Conservation (phyloP, 2,888 invertebrate genomes). For the Chymomyza caudatula region DNA sequence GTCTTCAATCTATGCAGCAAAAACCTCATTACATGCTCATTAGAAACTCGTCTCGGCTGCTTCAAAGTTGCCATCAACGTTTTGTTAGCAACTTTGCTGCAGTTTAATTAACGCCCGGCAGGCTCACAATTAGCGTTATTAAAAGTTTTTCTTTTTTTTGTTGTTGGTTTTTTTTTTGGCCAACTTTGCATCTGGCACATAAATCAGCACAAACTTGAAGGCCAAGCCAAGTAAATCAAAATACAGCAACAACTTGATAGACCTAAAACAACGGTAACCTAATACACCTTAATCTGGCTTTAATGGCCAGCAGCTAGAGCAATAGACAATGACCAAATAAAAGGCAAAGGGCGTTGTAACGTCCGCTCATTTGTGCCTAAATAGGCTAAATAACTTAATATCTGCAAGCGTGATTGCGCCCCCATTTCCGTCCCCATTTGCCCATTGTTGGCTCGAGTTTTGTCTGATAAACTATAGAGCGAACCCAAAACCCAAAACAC, state of each 20-base stretch:
- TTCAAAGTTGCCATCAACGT: no score
- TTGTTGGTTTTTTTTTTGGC: background rate
- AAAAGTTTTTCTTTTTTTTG: background rate
- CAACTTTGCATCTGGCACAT: background rate
- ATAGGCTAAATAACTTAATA: constrained; percentile 72
- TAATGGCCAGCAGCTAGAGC: constrained; percentile 47
- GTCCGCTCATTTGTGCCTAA: constrained; percentile 54
- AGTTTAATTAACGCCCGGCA: constrained; percentile 10
- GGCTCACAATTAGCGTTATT: constrained; percentile 1
- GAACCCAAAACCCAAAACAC: background rate
- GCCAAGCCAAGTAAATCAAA: constrained; percentile 8
- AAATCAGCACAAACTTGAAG: constrained; percentile 17
- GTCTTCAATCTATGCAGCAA: background rate
- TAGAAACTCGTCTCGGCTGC: background rate
- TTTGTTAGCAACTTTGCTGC: background rate
- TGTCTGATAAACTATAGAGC: no score
- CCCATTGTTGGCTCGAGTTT: background rate
- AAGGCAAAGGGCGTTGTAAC: constrained; percentile 11
- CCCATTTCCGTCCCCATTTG: background rate
- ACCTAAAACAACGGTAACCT: constrained; percentile 33
- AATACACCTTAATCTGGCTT: constrained; percentile 62
- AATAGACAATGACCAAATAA: background rate
- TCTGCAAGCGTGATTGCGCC: constrained; percentile 42
- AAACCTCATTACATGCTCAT: background rate
- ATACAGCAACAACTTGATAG: background rate